Conservation (phyloP, 2,113 vertebrate genomes). For the Crocuta crocuta region DNA sequence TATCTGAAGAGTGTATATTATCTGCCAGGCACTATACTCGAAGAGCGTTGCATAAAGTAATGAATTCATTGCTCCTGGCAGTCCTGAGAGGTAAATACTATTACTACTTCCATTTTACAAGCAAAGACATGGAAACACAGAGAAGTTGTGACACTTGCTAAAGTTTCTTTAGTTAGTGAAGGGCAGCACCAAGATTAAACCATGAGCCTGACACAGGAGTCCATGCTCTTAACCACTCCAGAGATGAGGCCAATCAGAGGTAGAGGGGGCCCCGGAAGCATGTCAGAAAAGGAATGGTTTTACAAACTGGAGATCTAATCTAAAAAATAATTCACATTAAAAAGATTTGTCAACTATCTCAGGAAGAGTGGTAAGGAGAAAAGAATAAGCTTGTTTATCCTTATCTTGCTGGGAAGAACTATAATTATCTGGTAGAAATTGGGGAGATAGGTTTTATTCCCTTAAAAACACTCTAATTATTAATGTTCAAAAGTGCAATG, state of each 20-base stretch:
- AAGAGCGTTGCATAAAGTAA: background rate
- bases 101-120: background rate
- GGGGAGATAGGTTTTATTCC: background rate
- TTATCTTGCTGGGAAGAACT: background rate
- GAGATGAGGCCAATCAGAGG: background rate
- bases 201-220: background rate
- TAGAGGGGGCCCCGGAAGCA: background rate
- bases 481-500: background rate
- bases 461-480: constrained; percentile 21
- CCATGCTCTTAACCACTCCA: background rate
- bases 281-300: background rate
- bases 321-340: background rate
- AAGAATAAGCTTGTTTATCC: background rate
- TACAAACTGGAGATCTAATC: background rate
- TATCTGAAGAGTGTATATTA: background rate
- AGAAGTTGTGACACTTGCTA: background rate
- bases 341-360: background rate
- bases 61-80: background rate
- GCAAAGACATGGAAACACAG: background rate
- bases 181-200: background rate
- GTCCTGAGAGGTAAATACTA: background rate
- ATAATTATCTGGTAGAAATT: background rate
- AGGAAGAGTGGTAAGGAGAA: background rate
- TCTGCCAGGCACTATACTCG: background rate
- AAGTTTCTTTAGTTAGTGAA: constrained; percentile 23